These are phyloP conservation scores for Semnornis frantzii DNA, from an alignment of 2,113 vertebrate genomes.

Conservation along the genomic window DNA sequence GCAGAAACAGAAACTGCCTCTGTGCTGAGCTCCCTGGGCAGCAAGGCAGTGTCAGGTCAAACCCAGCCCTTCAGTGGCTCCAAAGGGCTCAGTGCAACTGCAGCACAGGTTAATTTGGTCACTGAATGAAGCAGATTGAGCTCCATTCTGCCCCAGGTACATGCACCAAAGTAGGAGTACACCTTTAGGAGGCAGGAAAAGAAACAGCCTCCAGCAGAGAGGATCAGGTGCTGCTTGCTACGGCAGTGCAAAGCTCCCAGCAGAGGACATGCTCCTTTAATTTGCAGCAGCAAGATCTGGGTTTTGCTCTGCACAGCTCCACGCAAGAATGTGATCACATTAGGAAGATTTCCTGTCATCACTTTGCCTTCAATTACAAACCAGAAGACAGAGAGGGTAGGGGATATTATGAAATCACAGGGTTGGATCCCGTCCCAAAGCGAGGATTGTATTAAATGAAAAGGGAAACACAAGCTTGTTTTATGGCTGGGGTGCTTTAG, in stretches of 20 bases:
- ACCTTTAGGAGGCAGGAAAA: background rate
- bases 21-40: constrained; percentile 1
- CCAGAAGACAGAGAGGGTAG: constrained; percentile 40
- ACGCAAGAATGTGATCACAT: constrained; percentile 56
- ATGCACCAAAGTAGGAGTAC: background rate
- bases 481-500: background rate
- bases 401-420: constrained; percentile 52
- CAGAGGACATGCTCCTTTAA: background rate
- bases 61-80: constrained; percentile 19
- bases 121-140: constrained; percentile 12
- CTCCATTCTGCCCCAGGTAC: background rate
- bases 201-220: background rate
- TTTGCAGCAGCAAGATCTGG: background rate
- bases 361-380: constrained; percentile 52
- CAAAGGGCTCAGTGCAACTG: background rate
- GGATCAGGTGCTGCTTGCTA: background rate
- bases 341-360: constrained; percentile 64
- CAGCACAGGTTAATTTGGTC: background rate
- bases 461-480: constrained; percentile 17
- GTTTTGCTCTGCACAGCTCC: constrained; percentile 26
- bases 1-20: background rate
- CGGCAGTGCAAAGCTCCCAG: background rate
- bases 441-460: constrained; percentile 56
- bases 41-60: constrained; percentile 9
- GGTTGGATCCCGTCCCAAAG: constrained; percentile 44